Base-by-base conservation (phyloP, 2,888 invertebrate genomes). In the Metacarcinus magister region DNA sequence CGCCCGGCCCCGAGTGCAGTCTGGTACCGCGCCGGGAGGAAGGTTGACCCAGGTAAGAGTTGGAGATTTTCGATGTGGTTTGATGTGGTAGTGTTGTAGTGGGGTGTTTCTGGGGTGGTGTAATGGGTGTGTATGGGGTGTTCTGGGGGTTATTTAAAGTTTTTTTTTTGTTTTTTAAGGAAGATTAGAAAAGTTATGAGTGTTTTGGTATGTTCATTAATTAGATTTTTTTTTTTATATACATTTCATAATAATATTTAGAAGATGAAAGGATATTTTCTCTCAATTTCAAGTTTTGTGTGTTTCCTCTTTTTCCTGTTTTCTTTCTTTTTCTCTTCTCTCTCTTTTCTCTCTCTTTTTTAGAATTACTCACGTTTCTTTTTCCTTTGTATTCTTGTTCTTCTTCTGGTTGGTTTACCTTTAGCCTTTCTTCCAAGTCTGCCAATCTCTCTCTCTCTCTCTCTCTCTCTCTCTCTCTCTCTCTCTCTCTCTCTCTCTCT, bases 21-120 rank as follows among this genome's bases (percentile, higher is more conserved):
- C 39, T 97, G 96, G 97, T 96, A 96, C 95, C 93, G 94, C 19
- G 97, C 95, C 13, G 96, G 96, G 4, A n/a, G 92, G 23, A 44
- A 91, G 60, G 75, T 96, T 3, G 96, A 96, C 39, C 92, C 92
- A 44, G 90, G 96, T 96, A 43, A 89, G 96, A 13, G 7, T 19
- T n/a, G 16, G 4, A 48, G 48, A 3, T 60, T 16, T 16, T 23
- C n/a, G 44, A 3, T 3, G 13, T n/a, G n/a, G 2, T 23, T 16
- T 46, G n/a, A 13, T 2, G 48, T 10, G 75, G 16, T 19, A 3
- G 39, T 75, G 0, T 28, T 82, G 7, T 19, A 7, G 43, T 82
- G 43, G 75, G 43, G 13, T 16, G 32, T 0, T n/a, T n/a, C n/a
- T n/a, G n/a, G n/a, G n/a, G 32, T 5, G 44, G 43, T 39, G n/a